Evolutionary conservation across 1,140 invertebrate species (phyloP).

Genomic region (Drosophila grimshawi): DNA sequence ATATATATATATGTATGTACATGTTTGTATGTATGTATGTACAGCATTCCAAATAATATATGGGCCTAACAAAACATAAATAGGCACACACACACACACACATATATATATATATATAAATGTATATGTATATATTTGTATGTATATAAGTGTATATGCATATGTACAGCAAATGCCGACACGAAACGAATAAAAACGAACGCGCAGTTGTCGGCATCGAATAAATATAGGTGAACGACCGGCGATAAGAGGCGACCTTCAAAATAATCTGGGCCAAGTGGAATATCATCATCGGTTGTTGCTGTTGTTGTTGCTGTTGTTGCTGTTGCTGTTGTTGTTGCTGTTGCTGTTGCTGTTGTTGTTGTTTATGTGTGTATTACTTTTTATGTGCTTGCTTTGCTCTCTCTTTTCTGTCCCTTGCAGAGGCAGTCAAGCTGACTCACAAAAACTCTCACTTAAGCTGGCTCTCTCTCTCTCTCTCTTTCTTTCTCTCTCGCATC

Average conservation of each 20-base stretch:
- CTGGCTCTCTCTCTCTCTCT: background rate
- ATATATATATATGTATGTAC: slow-evolving; percentile 3
- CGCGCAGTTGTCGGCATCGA: slow-evolving; percentile 42
- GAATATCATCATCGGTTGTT: slow-evolving; percentile 68
- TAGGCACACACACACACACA: too few relatives aligned
- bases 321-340: slow-evolving; percentile 1
- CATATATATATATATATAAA: slow-evolving; percentile 31
- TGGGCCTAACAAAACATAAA: slow-evolving; percentile 6
- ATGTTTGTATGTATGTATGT: slow-evolving; percentile 23
- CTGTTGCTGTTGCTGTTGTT: background rate
- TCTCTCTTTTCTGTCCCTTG: slow-evolving; percentile 19
- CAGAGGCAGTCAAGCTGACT: slow-evolving; percentile 33
- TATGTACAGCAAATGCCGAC: slow-evolving; percentile 40
- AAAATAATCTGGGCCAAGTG: slow-evolving; percentile 84
- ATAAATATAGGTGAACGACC: slow-evolving; percentile 84
- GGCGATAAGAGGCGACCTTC: slow-evolving; percentile 83
- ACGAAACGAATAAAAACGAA: slow-evolving; percentile 27
- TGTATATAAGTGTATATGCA: background rate
- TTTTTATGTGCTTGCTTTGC: slow-evolving; percentile 5
- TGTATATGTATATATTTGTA: background rate
- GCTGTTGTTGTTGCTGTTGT: slow-evolving; percentile 27
- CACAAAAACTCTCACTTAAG: slow-evolving; percentile 23
- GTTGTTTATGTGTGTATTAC: slow-evolving; percentile 24
- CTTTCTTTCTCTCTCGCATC: background rate
- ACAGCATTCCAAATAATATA: slow-evolving; percentile 29